Base-by-base conservation (phyloP, 37 sponge, comb jelly and placozoan genomes). In the Geodia barretti region DNA sequence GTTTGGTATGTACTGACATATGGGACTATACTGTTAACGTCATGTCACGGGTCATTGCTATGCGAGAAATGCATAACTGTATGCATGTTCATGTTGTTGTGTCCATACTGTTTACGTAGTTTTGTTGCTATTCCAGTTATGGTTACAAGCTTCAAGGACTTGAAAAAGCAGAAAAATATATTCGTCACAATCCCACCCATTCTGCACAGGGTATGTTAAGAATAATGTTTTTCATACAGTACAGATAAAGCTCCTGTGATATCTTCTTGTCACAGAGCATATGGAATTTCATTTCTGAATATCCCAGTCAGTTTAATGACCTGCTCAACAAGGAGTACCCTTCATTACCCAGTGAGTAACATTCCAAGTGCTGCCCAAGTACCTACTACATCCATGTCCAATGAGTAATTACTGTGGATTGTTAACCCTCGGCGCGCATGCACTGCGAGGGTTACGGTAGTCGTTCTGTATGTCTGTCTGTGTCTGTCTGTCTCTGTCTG, bases 221-320 rank as follows among this genome's bases (percentile, higher is more conserved):
- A n/a, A n/a, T n/a, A n/a, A n/a, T n/a, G n/a, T n/a, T n/a, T n/a
- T n/a, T n/a, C n/a, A n/a, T n/a, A n/a, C n/a, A n/a, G n/a, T n/a
- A n/a, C n/a, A n/a, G n/a, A n/a, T n/a, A n/a, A n/a, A n/a, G n/a
- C n/a, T n/a, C n/a, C n/a, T n/a, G n/a, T n/a, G n/a, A 5, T 62
- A 3, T 33, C 9, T 30, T n/a, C 62, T 54, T 20, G 19, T 28
- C 42, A 21, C 39, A 77, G 75, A 90, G 91, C 64, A 87, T 94
- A 11, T 91, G 88, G 95, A 94, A 94, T 54, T 94, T 89, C 77
- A 85, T 94, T 24, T 30, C 60, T 31, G 83, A 81, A 17, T 90
- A 94, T 39, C 91, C 95, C 11, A 25, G 26, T 5, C 86, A 94
- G 81, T 94, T 87, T 80, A 94, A 88, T 65, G 74, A 78, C 24